These are phyloP conservation scores for Shinisaurus crocodilurus DNA, from an alignment of 2,113 vertebrate species.

Conservation along the genomic window DNA sequence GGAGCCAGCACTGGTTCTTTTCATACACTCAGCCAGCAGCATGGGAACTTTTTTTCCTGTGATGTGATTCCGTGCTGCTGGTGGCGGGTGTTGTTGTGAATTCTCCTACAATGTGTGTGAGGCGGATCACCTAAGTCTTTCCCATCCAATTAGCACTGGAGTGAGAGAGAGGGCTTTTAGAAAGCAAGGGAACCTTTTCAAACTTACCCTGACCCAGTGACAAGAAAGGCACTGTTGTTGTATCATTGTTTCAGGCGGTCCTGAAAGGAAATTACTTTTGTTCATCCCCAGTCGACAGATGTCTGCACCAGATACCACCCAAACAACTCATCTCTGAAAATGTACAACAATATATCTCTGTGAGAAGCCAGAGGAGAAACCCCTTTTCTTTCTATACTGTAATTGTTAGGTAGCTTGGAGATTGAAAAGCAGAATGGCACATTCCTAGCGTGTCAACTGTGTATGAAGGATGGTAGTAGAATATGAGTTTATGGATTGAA, in stretches of 20 bases:
- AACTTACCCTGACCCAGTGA: background rate
- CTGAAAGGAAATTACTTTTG: background rate
- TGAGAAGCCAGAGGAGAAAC: background rate
- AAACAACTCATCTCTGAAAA: background rate
- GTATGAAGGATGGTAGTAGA: background rate
- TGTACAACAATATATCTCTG: background rate
- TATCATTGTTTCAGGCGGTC: background rate
- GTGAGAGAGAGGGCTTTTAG: background rate
- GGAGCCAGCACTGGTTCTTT: background rate
- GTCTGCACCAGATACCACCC: background rate
- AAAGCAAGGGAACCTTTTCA: background rate
- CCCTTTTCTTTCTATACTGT: background rate
- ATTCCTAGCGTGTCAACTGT: background rate
- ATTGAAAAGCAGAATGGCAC: background rate
- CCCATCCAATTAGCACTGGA: background rate
- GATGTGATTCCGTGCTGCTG: background rate
- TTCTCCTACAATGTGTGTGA: background rate
- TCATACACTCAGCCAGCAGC: background rate
- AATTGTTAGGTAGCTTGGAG: background rate
- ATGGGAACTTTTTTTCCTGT: background rate
- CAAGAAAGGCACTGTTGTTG: background rate
- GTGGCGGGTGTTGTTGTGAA: background rate
- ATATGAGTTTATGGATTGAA: background rate
- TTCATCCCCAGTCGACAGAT: background rate
- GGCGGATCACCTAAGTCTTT: background rate